Evolutionary conservation across 2,113 vertebrate species (phyloP), one percentile per base, ranked within the genome.

Genomic region (Callithrix jacchus): DNA sequence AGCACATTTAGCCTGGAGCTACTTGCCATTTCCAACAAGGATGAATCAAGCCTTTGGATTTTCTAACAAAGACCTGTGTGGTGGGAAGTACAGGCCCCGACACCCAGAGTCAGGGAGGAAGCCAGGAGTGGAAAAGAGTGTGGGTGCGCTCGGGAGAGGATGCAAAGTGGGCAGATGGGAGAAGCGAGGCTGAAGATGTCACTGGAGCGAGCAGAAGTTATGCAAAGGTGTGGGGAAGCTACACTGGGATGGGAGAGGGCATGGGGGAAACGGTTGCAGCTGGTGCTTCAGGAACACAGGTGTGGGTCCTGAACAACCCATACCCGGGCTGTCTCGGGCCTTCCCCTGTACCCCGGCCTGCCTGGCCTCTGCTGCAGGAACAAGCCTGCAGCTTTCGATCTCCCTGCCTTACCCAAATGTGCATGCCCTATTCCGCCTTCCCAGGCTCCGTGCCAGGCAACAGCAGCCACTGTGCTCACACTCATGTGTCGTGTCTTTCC

Each of bases 341-440:
- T 32, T 76, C 49, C 76, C 21, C 35, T 64, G n/a, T 49, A 2
- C 3, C 1, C 47, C 30, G 2, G 32, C 42, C 61, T 11, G 27
- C 42, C 64, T 32, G 52, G 21, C 45, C 70, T 86, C 40, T 21
- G 68, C 58, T 77, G 49, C 58, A 35, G 17, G 16, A 54, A 52
- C 68, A 70, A 58, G 16, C n/a, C 70, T 93, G 80, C 56, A 47
- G 30, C 64, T 74, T 81, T 64, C 8, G 7, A 27, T 49, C 10
- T 70, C 61, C 27, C n/a, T 10, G 82, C 95, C n/a, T 66, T 73
- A 77, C 47, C 64, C 32, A 23, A 56, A n/a, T 30, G 45, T 2
- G 13, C 16, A 10, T 1, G n/a, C 61, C 54, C 70, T 0, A 0
- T 25, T 14, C 35, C 0, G 5, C 61, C 77, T n/a, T 32, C 73